phyloP scores from a whole-genome alignment of 2,797 vertebrate genomes.

The Tachyglossus aculeatus region DNA sequence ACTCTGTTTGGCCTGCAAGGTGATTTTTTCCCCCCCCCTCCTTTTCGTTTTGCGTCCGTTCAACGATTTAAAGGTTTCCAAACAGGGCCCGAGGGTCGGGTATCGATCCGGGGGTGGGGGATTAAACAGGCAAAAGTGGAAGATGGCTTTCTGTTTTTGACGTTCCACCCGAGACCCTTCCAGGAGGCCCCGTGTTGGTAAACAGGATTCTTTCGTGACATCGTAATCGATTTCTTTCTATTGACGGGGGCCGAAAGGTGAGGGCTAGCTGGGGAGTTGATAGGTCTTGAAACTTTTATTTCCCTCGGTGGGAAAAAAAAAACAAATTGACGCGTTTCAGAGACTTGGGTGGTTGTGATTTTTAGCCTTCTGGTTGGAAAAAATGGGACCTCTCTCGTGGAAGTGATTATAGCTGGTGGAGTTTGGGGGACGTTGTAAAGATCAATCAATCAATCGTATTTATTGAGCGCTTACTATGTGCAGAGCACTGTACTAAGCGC shows the following conservation, averaged over 20 bases:
- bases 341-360: conserved; percentile 53
- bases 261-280: conserved; percentile 47
- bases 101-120: conserved; percentile 10
- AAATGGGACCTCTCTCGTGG: conserved; percentile 9
- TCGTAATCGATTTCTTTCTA: conserved; percentile 65
- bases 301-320: conserved; percentile 57
- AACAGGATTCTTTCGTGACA: conserved; percentile 63
- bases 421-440: too few relatives aligned
- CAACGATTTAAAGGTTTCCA: too few relatives aligned
- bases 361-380: conserved; percentile 35
- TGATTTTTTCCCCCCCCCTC: conserved; percentile 14
- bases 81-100: not conserved
- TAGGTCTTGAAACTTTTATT: conserved; percentile 70
- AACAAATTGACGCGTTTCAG: conserved; percentile 52
- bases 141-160: conserved; percentile 41
- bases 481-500: too few relatives aligned
- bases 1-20: conserved; percentile 44
- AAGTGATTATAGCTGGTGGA: too few relatives aligned
- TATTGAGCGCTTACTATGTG: too few relatives aligned
- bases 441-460: too few relatives aligned
- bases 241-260: conserved; percentile 33
- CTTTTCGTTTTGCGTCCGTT: too few relatives aligned
- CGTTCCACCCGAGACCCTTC: conserved; percentile 59
- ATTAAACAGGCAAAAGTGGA: conserved; percentile 10
- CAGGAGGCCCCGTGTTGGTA: conserved; percentile 54